Conservation (phyloP, 2,113 vertebrate species). For the Seriola aureovittata region DNA sequence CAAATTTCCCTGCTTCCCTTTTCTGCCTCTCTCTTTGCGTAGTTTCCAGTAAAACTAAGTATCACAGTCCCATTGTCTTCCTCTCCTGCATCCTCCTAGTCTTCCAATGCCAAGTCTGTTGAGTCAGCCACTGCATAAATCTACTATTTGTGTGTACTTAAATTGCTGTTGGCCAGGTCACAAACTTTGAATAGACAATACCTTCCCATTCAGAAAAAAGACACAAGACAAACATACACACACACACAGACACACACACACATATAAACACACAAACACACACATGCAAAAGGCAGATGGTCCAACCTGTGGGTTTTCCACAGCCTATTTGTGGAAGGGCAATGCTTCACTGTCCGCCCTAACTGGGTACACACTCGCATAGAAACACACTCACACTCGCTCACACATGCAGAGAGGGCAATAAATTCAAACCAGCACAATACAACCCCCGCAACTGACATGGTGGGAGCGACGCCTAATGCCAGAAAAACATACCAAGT, state of each 20-base stretch:
- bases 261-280: neutral
- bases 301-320: conserved; percentile 66
- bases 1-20: conserved; percentile 4
- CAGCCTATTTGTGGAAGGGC: conserved; percentile 51
- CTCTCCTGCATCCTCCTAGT: conserved; percentile 42
- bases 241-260: conserved; percentile 5
- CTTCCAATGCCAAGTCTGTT: conserved; percentile 53
- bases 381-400: conserved; percentile 34
- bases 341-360: conserved; percentile 63
- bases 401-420: conserved; percentile 41
- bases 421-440: conserved; percentile 75
- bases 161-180: conserved; percentile 45
- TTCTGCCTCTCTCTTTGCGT: conserved; percentile 24
- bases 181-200: conserved; percentile 53
- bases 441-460: conserved; percentile 57
- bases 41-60: conserved; percentile 60
- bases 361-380: conserved; percentile 27
- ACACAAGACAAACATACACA: conserved; percentile 11
- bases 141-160: conserved; percentile 18
- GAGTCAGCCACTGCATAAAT: conserved; percentile 58
- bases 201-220: conserved; percentile 55
- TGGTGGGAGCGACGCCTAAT: conserved; percentile 52
- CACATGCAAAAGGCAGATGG: conserved; percentile 58
- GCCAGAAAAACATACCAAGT: conserved; percentile 59
- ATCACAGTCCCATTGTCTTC: conserved; percentile 54